A percentile compares a stretch with the other conserved stretches of the same genome.
Evolutionary conservation across 2,113 vertebrate species (phyloP).

Genomic region (Leucoraja erinaceus): DNA sequence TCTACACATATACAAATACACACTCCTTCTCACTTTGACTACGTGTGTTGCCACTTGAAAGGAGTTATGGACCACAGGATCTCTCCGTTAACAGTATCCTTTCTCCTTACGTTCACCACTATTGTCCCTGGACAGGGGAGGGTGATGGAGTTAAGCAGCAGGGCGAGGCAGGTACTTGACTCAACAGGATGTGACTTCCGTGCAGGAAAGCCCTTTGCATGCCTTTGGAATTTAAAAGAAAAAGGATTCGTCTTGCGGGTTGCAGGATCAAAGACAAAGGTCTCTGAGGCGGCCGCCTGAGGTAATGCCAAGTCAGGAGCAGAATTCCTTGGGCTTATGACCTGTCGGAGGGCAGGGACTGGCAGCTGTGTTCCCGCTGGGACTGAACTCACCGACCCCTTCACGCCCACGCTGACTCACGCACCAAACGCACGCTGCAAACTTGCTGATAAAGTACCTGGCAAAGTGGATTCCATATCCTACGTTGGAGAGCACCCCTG

Average conservation of each 20-base stretch:
- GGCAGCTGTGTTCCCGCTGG: too few species aligned
- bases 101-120: too few species aligned
- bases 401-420: neutral
- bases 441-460: neutral
- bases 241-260: neutral
- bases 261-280: neutral
- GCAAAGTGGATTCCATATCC: too few species aligned
- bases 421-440: neutral
- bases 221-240: neutral
- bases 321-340: neutral
- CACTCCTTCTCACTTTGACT: too few species aligned
- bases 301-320: neutral
- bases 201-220: too few species aligned
- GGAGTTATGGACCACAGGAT: too few species aligned
- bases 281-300: neutral
- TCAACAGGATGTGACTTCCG: neutral
- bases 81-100: too few species aligned
- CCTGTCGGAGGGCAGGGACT: neutral
- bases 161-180: neutral
- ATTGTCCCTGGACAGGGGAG: neutral
- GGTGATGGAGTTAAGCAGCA: neutral
- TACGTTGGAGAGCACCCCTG: too few species aligned
- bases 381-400: neutral
- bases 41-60: too few species aligned
- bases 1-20: too few species aligned